Percentiles rank a stretch among this genome's conserved stretches.
Evolutionary conservation across 1,140 invertebrate species (phyloP).

Genomic region (Dreissena rostriformis): DNA sequence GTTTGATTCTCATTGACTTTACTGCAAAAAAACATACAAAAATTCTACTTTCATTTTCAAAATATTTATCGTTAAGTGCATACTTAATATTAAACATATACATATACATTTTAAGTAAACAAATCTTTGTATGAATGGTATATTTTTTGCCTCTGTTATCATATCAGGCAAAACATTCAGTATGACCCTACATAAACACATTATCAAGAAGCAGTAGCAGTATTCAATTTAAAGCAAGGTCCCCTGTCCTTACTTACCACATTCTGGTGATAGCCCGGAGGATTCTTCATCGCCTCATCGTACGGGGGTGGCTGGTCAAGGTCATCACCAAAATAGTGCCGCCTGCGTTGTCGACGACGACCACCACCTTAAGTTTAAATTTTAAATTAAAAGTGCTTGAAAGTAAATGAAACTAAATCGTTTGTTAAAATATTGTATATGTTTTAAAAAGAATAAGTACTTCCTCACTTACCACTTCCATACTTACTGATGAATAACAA

Average conservation of each 20-base stretch:
- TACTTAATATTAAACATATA: not conserved
- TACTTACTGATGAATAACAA: not conserved
- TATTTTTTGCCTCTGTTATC: not conserved
- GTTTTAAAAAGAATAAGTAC: not conserved
- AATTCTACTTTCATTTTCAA: not conserved
- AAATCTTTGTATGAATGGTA: too few relatives aligned
- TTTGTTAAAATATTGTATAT: not conserved
- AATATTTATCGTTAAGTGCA: not conserved
- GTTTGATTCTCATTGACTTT: not conserved
- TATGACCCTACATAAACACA: not conserved
- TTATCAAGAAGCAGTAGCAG: not conserved
- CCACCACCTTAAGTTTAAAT: constrained; percentile 20
- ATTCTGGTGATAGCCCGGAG: constrained; percentile 61
- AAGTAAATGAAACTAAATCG: not conserved
- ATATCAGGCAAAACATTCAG: not conserved
- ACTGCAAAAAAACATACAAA: not conserved
- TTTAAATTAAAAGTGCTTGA: not conserved
- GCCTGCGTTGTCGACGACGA: constrained; percentile 23
- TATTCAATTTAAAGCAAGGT: not conserved
- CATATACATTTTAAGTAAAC: too few relatives aligned
- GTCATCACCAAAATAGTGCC: constrained; percentile 8
- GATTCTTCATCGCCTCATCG: constrained; percentile 62
- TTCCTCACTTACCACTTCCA: not conserved
- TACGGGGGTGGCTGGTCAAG: constrained; percentile 62
- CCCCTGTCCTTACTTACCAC: constrained; percentile 45